Percentiles rank a stretch among this genome's conserved stretches.
Evolutionary conservation across 2,888 invertebrate species (phyloP).

Genomic region (Polydrusus pterygomalis): DNA sequence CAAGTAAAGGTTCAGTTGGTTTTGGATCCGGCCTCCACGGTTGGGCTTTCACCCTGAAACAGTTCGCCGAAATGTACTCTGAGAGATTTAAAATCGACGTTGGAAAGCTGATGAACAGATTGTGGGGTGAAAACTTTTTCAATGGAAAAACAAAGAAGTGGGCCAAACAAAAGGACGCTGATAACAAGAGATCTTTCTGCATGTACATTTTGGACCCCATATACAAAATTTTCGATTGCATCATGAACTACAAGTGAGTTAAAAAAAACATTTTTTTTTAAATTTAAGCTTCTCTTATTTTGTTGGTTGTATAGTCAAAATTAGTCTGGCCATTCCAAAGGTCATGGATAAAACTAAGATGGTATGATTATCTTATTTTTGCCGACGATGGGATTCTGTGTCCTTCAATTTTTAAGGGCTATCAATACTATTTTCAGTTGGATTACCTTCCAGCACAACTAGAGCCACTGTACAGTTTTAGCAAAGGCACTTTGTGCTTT

Average conservation of each 20-base stretch:
- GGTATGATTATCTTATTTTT: no score
- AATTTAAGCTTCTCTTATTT: no score
- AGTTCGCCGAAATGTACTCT: slow-evolving; percentile 99
- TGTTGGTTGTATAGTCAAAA: no score
- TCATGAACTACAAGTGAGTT: slow-evolving; percentile 73
- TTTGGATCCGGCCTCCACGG: slow-evolving; percentile 99
- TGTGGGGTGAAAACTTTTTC: slow-evolving; percentile 99
- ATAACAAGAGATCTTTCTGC: slow-evolving; percentile 97
- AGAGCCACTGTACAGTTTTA: slow-evolving; percentile 65
- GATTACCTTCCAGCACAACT: slow-evolving; percentile 65
- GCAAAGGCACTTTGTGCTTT: slow-evolving; percentile 51
- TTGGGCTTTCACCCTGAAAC: slow-evolving; percentile 99
- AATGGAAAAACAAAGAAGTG: slow-evolving; percentile 98
- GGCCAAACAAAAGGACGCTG: slow-evolving; percentile 92
- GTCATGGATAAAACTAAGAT: no score
- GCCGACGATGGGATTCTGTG: no score
- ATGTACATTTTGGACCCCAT: slow-evolving; percentile 99
- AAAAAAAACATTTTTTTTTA: no score
- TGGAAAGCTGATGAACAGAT: slow-evolving; percentile 95
- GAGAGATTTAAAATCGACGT: slow-evolving; percentile 99
- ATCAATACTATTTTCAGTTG: no score
- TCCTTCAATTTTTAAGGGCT: no score
- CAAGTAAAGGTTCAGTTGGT: slow-evolving; percentile 98
- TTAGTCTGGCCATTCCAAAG: no score
- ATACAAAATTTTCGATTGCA: slow-evolving; percentile 91